phyloP scores from a whole-genome alignment of 2,113 vertebrate genomes.

The Cebidichthys violaceus region DNA sequence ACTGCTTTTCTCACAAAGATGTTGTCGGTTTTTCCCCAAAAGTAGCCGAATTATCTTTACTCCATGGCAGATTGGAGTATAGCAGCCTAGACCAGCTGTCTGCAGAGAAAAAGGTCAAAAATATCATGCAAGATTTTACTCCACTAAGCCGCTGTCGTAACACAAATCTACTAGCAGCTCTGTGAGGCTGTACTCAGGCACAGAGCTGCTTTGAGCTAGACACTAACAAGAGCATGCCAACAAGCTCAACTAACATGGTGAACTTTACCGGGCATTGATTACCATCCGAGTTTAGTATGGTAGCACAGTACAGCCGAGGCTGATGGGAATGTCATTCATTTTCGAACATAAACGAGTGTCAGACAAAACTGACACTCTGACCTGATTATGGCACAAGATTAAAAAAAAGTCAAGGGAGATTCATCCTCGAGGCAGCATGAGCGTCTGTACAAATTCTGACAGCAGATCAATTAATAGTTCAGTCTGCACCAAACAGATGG shows the following conservation, averaged over 20 bases:
- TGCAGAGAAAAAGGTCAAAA: conserved; percentile 14
- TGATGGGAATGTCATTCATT: neutral
- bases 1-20: neutral
- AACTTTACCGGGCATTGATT: neutral
- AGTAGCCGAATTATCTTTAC: neutral
- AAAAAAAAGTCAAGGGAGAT: neutral
- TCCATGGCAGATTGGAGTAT: neutral
- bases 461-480: neutral
- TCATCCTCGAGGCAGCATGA: neutral
- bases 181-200: neutral
- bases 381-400: neutral
- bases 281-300: neutral
- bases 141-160: neutral
- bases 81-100: neutral
- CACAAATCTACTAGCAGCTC: neutral
- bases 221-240: neutral
- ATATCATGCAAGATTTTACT: conserved; percentile 16
- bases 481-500: neutral
- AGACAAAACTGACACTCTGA: neutral
- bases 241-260: neutral
- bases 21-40: neutral
- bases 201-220: neutral
- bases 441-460: neutral
- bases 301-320: neutral
- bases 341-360: neutral